Evolutionary conservation across 2,888 invertebrate species (phyloP), one percentile per base, ranked within the genome.

Genomic region (Melieria picta): DNA sequence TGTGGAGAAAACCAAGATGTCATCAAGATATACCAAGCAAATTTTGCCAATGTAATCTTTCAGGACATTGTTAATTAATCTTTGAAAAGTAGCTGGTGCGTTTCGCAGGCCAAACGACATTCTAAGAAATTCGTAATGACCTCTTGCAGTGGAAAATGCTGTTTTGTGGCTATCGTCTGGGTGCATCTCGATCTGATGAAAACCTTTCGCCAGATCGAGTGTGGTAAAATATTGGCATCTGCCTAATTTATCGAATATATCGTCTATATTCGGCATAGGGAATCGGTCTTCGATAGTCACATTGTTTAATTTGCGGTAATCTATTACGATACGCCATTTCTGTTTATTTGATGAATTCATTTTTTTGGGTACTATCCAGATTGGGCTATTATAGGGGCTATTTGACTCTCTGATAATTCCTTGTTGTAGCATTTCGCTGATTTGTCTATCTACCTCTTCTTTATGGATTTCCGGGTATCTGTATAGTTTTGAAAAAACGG

Each of bases 151-250:
- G 30, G 65, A 73, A 61, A 73, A 71, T 3, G 71, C 71, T 47
- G 71, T 73, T 71, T 71, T 64, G 7, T 61, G 56, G 2, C 56
- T 30, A 47, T 61, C 64, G 55, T 68, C 69, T n/a, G 9, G 67
- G n/a, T 69, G 58, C 64, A 74, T 69, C 62, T 71, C 58, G 50
- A 73, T 69, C 60, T 74, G 69, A 9, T 69, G 62, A 46, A 69
- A 65, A 5, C 69, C 74, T 56, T 69, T 65, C 4, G 65, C 72
- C 9, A 67, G 60, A 64, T 72, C 70, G n/a, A 72, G 4, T 13
- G 65, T 61, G 45, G 64, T 52, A 16, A 64, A 61, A 58, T 72
- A 30, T 16, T 64, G 48, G 52, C 64, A 47, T 46, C 16, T 13
- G 4, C 67, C 64, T 52, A 52, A 64, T 46, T 62, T 72, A 30